Conservation (phyloP, 2,888 invertebrate genomes). For the Beris morrisii region DNA sequence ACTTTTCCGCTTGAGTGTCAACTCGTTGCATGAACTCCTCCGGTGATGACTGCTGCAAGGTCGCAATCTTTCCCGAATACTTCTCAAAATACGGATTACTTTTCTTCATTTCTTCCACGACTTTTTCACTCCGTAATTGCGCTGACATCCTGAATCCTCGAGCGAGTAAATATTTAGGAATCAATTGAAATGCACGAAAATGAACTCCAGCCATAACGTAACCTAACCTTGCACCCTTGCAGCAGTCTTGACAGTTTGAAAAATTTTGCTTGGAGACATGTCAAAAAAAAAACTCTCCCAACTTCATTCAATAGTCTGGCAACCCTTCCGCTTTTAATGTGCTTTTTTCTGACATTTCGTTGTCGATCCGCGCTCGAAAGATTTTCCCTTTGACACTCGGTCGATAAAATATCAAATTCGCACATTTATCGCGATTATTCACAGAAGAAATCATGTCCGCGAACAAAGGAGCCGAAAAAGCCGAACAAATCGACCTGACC, state of each 20-base stretch:
- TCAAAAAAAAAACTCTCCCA: too few species aligned
- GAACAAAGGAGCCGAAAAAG: conserved; percentile 64
- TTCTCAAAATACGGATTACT: conserved; percentile 80
- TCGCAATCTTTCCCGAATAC: conserved; percentile 75
- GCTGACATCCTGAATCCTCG: conserved; percentile 56
- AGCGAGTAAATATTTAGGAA: conserved; percentile 26
- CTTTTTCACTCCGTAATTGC: conserved; percentile 55
- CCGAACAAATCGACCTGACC: conserved; percentile 77
- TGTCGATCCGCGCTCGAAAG: conserved; percentile 3
- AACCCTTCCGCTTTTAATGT: conserved; percentile 3
- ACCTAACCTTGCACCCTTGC: conserved; percentile 1
- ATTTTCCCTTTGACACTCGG: not conserved
- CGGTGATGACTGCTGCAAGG: conserved; percentile 72
- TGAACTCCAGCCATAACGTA: conserved; percentile 16
- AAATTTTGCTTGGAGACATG: too few species aligned
- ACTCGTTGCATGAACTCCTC: conserved; percentile 71
- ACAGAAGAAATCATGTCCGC: conserved; percentile 36
- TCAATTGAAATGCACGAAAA: not conserved
- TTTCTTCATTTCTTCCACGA: conserved; percentile 58
- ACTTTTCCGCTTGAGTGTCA: conserved; percentile 57
- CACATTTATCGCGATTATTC: not conserved
- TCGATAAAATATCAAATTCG: conserved; percentile 17
- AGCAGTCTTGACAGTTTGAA: conserved; percentile 10
- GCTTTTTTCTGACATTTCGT: conserved; percentile 19
- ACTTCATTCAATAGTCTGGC: not conserved